Conservation (phyloP, 2,113 vertebrate genomes). For the Zingel zingel region DNA sequence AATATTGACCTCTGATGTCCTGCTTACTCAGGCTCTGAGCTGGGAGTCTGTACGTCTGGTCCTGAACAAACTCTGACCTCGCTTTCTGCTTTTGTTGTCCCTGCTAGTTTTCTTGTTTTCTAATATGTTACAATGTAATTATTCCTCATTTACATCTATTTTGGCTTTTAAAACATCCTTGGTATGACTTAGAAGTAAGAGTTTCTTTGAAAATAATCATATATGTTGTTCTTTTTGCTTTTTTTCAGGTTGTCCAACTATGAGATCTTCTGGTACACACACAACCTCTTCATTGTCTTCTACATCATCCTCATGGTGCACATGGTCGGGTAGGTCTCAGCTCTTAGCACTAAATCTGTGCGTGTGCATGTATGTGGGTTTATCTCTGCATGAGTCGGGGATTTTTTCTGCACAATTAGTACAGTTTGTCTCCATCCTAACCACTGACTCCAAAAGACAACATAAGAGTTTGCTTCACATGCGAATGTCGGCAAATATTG, state of each 20-base stretch:
- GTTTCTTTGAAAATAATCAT: background rate
- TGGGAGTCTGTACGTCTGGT: slow-evolving; percentile 50
- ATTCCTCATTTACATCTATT: background rate
- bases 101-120: background rate
- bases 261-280: slow-evolving; percentile 99
- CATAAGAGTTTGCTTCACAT: slow-evolving; percentile 15
- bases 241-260: slow-evolving; percentile 91
- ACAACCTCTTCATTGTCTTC: slow-evolving; percentile 98
- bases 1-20: slow-evolving; percentile 58
- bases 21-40: slow-evolving; percentile 56
- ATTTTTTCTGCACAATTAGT: background rate
- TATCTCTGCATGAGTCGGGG: background rate
- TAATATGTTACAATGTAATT: background rate
- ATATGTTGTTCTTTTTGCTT: background rate
- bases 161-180: background rate
- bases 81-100: slow-evolving; percentile 36
- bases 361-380: background rate
- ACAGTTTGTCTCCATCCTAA: slow-evolving; percentile 12
- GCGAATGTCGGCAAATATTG: slow-evolving; percentile 12
- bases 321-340: slow-evolving; percentile 90
- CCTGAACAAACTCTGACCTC: slow-evolving; percentile 49
- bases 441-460: background rate
- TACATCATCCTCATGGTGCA: slow-evolving; percentile 95
- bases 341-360: background rate
- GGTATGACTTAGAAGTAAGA: background rate